These are phyloP conservation scores for Drosophila mettleri DNA, from an alignment of 2,888 invertebrate genomes.

Conservation along the genomic window DNA sequence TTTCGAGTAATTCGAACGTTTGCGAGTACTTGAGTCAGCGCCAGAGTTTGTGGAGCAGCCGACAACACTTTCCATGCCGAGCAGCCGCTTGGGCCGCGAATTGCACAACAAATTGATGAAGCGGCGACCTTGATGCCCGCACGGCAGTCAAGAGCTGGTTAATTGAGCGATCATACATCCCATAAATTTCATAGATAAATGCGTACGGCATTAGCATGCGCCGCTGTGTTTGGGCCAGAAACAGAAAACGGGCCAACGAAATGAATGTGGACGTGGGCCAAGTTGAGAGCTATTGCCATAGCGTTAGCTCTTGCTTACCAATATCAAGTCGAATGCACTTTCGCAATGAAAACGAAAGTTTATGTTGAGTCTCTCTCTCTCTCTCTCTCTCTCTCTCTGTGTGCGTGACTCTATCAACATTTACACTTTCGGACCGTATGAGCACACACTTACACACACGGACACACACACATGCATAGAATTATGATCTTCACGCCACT, in stretches of 20 bases:
- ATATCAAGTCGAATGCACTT: slow-evolving; percentile 77
- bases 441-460: slow-evolving; percentile 25
- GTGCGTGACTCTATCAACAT: slow-evolving; percentile 71
- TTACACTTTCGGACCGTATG: slow-evolving; percentile 66
- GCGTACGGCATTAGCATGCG: slow-evolving; percentile 51
- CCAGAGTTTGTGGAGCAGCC: slow-evolving; percentile 27
- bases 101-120: slow-evolving; percentile 46
- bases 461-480: slow-evolving; percentile 48
- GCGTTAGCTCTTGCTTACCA: slow-evolving; percentile 48
- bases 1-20: slow-evolving; percentile 22
- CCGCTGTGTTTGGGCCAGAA: slow-evolving; percentile 36
- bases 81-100: slow-evolving; percentile 23
- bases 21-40: slow-evolving; percentile 38
- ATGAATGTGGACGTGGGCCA: slow-evolving; percentile 41
- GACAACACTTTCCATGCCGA: slow-evolving; percentile 27
- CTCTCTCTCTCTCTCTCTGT: too few relatives aligned
- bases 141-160: slow-evolving; percentile 27
- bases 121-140: slow-evolving; percentile 54
- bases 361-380: too few relatives aligned
- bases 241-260: slow-evolving; percentile 57
- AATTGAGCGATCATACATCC: slow-evolving; percentile 23
- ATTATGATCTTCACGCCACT: slow-evolving; percentile 78
- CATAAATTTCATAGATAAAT: slow-evolving; percentile 28
- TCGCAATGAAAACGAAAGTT: slow-evolving; percentile 81
- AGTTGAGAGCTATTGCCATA: slow-evolving; percentile 24